phyloP scores from a whole-genome alignment of 2,113 vertebrate species.

The Labeo catla region DNA sequence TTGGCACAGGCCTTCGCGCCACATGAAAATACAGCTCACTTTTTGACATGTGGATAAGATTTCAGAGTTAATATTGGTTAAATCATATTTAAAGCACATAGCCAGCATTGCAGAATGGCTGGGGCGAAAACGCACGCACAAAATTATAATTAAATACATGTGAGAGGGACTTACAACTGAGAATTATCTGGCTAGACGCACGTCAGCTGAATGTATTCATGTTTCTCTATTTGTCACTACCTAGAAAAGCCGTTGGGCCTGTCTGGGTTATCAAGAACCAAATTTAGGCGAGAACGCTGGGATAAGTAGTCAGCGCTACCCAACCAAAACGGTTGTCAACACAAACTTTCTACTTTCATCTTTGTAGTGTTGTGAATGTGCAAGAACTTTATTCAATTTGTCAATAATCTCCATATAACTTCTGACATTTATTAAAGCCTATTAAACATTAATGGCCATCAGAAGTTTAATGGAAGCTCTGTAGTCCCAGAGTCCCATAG shows the following conservation, averaged over 20 bases:
- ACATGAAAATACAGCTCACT: conserved; percentile 52
- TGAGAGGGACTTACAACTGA: conserved; percentile 47
- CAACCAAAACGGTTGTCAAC: background rate
- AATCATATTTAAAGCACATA: conserved; percentile 50
- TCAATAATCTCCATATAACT: conserved; percentile 17
- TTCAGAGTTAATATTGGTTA: conserved; percentile 53
- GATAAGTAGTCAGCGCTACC: background rate
- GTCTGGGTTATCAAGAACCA: conserved; percentile 37
- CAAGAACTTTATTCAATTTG: background rate
- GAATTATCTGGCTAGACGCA: conserved; percentile 55
- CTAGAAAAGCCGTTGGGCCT: conserved; percentile 38
- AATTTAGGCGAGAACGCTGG: conserved; percentile 23
- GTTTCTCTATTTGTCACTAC: conserved; percentile 37
- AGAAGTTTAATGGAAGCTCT: conserved; percentile 20
- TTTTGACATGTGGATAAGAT: conserved; percentile 47
- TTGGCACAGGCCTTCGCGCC: conserved; percentile 35
- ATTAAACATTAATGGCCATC: conserved; percentile 22
- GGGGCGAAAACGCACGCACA: background rate
- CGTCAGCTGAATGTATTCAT: conserved; percentile 56
- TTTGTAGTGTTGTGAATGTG: conserved; percentile 3
- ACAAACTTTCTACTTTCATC: conserved; percentile 7
- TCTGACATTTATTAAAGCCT: background rate
- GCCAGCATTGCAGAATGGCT: conserved; percentile 33
- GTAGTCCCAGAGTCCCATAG: conserved; percentile 17
- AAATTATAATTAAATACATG: conserved; percentile 57